Evolutionary conservation across 2,888 invertebrate species (phyloP), one percentile per base, ranked within the genome.

Genomic region (Ormyrus nitidulus): DNA sequence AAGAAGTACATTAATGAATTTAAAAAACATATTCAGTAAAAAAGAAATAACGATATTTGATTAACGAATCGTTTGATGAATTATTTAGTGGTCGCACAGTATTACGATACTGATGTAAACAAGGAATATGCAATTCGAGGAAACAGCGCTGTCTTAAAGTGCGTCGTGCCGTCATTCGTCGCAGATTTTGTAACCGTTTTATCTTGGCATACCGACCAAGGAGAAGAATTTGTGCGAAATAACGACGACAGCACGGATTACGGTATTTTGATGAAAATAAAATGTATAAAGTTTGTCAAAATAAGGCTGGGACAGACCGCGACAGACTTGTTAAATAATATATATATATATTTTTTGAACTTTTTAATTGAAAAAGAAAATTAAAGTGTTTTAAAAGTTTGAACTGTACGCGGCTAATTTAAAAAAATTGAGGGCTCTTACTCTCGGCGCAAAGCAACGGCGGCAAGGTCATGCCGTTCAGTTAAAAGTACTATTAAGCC

Each of bases 61-160:
- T 34, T 64, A 65, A 61, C 68, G 19, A 34, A 34, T 19, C 34
- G 48, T 66, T 6, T 68, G 34, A 61, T 80, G 34, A 75, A 78
- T 75, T 44, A 59, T 66, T 6, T 54, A 96, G 96, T 95, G 89
- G 96, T 96, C 85, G 93, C 95, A 81, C 96, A 96, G 91, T 93
- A 93, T 87, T 96, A 96, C 91, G 95, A 96, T 89, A 95, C 95
- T 65, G 96, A 96, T 87, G 95, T 96, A 81, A 95, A 95, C 92
- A 96, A 97, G 92, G 97, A 97, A 91, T 96, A 97, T 91, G 96
- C 96, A 78, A 97, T 97, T 88, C 94, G 96, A 85, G 97, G 97
- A 86, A 97, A 97, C 91, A 94, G 96, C 86, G 97, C 96, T 82
- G 95, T 97, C 84, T 92, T 97, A 87, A 97, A 96, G 92, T 97